A percentile compares a stretch with the other conserved stretches of the same genome.
phyloP scores from a whole-genome alignment of 92 coral and sea anemone species.

The Porites evermanni region DNA sequence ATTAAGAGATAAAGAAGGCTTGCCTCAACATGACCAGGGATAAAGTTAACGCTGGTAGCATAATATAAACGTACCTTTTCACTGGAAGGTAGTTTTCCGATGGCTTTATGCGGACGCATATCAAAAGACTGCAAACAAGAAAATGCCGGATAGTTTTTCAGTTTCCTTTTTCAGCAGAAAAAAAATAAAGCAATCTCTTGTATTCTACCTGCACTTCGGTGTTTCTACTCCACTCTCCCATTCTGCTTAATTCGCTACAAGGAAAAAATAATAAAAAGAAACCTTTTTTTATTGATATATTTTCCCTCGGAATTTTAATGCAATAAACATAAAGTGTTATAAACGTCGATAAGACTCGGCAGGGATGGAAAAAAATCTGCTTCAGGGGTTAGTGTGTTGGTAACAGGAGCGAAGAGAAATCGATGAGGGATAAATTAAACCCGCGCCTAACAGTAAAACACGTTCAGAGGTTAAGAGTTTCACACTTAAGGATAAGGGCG shows the following conservation, averaged over 20 bases:
- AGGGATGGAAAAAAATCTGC: too few relatives aligned
- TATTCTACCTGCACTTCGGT: slow-evolving; percentile 62
- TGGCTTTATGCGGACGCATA: slow-evolving; percentile 60
- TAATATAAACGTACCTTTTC: slow-evolving; percentile 26
- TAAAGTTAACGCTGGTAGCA: neutral
- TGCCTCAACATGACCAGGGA: neutral
- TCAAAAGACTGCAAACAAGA: slow-evolving; percentile 54
- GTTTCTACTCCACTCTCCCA: slow-evolving; percentile 47
- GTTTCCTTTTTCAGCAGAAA: neutral
- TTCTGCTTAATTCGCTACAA: slow-evolving; percentile 52
- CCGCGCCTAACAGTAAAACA: too few relatives aligned
- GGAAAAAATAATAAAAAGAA: neutral
- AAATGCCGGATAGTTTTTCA: neutral
- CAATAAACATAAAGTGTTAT: too few relatives aligned
- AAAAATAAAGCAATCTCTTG: neutral
- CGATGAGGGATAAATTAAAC: too few relatives aligned
- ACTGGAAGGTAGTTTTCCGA: slow-evolving; percentile 34
- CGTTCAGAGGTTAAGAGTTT: too few relatives aligned
- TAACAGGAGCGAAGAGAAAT: too few relatives aligned
- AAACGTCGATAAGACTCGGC: too few relatives aligned
- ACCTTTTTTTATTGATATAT: neutral
- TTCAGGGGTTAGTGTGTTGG: too few relatives aligned
- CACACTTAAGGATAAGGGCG: too few relatives aligned
- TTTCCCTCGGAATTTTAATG: too few relatives aligned
- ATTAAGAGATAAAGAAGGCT: too few relatives aligned